Evolutionary conservation across 2,113 vertebrate species (phyloP), one percentile per base, ranked within the genome.

Genomic region (Urocynchramus pylzowi): DNA sequence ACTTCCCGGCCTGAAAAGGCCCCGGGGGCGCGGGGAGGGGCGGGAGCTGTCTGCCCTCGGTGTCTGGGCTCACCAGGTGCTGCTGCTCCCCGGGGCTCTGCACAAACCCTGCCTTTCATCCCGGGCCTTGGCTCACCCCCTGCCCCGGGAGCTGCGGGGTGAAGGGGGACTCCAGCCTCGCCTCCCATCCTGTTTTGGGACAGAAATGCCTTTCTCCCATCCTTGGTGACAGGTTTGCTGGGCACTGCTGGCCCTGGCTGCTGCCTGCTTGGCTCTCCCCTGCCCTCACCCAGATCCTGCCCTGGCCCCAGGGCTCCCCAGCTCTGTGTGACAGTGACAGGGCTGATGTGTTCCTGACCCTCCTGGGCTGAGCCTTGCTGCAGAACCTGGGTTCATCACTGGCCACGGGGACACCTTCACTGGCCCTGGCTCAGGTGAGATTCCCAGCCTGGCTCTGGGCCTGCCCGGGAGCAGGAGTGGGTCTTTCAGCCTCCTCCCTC

Each of bases 341-440:
- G 45, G 8, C 18, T 7, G 27, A 7, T 7, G n/a, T 3, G 71
- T 8, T 35, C 16, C 54, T 5, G 39, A 9, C 22, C 60, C 28
- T 19, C 44, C 20, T 6, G 33, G 17, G n/a, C 50, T 33, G n/a
- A 54, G 50, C n/a, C 39, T 39, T 6, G 37, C n/a, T 8, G 14
- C 9, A 6, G 4, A 12, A 11, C 10, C 16, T 4, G 31, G 57
- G 13, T 21, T 2, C 39, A 41, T 20, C 13, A 0, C n/a, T 6
- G 61, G 41, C 14, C 3, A 1, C 2, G 3, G 41, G 16, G 10
- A 4, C 0, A 0, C 31, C 35, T 42, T 37, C 3, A 1, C 22
- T 22, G 9, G 16, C 4, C 22, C 16, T 22, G 20, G 21, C 26
- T 54, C 33, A 1, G 3, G 19, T 9, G 64, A 35, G 15, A 31